Evolutionary conservation across 2,888 invertebrate genomes (phyloP).

Genomic region (Epistrophe eligans): DNA sequence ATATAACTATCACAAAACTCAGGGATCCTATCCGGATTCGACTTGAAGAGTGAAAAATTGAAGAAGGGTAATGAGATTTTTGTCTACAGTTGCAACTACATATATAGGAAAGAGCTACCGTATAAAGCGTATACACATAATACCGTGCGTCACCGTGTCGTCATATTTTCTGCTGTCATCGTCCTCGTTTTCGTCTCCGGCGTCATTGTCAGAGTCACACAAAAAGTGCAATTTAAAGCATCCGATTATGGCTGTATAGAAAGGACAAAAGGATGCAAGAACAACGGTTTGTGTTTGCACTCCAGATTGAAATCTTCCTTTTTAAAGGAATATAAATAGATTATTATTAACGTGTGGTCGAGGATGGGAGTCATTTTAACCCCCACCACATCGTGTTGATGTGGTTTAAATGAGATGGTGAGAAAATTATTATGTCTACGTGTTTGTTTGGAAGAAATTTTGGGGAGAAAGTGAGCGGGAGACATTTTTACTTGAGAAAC

Average conservation of each 20-base stretch:
- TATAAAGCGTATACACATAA: not conserved
- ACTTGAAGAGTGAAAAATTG: constrained; percentile 27
- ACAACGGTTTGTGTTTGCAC: constrained; percentile 68
- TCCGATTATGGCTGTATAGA: constrained; percentile 25
- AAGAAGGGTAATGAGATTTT: constrained; percentile 59
- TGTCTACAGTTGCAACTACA: constrained; percentile 38
- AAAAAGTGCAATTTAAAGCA: constrained; percentile 59
- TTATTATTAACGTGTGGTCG: constrained; percentile 61
- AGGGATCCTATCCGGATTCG: not conserved
- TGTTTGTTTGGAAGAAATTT: not conserved
- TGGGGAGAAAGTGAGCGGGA: too few relatives aligned
- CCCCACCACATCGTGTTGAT: not conserved
- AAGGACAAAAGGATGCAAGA: constrained; percentile 47
- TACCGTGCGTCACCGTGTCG: not conserved
- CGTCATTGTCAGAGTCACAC: not conserved
- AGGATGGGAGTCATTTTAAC: constrained; percentile 23
- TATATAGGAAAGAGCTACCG: not conserved
- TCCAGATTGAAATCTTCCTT: constrained; percentile 60
- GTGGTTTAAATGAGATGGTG: constrained; percentile 27
- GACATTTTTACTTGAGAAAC: constrained; percentile 15
- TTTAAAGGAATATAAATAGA: constrained; percentile 66
- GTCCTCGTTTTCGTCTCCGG: not conserved
- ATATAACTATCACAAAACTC: too few relatives aligned
- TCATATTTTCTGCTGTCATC: not conserved
- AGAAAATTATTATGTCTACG: constrained; percentile 10